Base-by-base conservation (phyloP, 2,888 invertebrate genomes). In the Augiades crinisus region DNA sequence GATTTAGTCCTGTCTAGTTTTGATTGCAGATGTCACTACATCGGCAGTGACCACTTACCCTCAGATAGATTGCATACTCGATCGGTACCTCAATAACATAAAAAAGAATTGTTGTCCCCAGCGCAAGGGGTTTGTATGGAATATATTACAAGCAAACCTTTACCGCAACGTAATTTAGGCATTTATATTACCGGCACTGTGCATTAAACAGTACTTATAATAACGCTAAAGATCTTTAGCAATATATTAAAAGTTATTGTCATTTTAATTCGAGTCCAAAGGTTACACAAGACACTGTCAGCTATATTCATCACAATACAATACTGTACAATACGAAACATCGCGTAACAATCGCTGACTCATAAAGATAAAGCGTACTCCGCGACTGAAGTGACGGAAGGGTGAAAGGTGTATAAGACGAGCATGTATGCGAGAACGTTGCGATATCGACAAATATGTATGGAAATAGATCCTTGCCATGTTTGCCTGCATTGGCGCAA, bases 351-450 rank as follows among this genome's bases (percentile, higher is more conserved):
- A 58, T 56, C 38, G 49, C 54, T 52, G 55, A 53, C 53, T 53
- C 54, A 54, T 52, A 55, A 55, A 55, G 54, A 55, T 53, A 49
- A 33, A 49, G 33, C 12, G 17, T 30, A 33, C 34, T 5, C 49
- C 5, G 33, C 38, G 31, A 38, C 33, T 33, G 38, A 33, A 52
- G 38, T 53, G 56, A 55, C 54, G 54, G 56, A 55, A 52, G 56
- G 60, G 56, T 58, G 41, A 62, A 60, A 62, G 62, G 60, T 58
- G 60, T 62, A 19, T 22, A 22, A 22, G 33, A 24, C 40, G n/a
- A 47, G 47, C 40, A 12, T 8, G 17, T 6, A 14, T 7, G 21
- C 47, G 38, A 38, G 19, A 19, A 10, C 12, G 27, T 14, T 14
- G 7, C 7, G 37, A 3, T 38, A 38, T 38, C 21, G 34, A 2